Percentiles rank a stretch among this genome's conserved stretches.
phyloP scores from a whole-genome alignment of 2,888 invertebrate species.

The Tetragonula carbonaria region DNA sequence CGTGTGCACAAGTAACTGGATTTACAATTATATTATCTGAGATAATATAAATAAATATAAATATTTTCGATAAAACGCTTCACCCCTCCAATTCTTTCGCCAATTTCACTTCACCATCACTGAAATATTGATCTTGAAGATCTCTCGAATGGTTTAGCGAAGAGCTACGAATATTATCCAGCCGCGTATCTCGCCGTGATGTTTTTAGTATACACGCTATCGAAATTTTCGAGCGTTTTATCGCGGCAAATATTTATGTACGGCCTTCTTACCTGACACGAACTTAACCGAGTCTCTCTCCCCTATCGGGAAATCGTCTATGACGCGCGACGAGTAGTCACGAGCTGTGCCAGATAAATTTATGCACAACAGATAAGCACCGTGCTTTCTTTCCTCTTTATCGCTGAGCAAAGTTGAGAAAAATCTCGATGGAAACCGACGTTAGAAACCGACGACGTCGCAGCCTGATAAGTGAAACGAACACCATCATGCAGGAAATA shows the following conservation, averaged over 20 bases:
- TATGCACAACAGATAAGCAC: conserved; percentile 71
- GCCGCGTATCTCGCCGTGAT: conserved; percentile 4
- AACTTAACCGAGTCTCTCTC: conserved; percentile 22
- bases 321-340: conserved; percentile 34
- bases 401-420: conserved; percentile 73
- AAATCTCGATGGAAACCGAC: conserved; percentile 4
- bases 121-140: conserved; percentile 11
- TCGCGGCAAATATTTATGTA: conserved; percentile 70
- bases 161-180: conserved; percentile 20
- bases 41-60: too few species aligned
- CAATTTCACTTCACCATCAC: neutral
- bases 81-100: neutral
- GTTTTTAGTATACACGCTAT: conserved; percentile 14
- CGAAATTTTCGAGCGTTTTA: conserved; percentile 55
- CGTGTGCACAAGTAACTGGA: too few species aligned
- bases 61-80: neutral
- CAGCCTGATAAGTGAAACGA: too few species aligned
- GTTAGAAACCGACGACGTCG: neutral
- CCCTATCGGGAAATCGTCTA: conserved; percentile 49
- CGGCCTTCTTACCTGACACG: conserved; percentile 57
- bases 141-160: neutral
- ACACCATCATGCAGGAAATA: neutral
- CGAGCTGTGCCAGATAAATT: conserved; percentile 68
- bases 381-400: conserved; percentile 63
- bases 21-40: too few species aligned